Evolutionary conservation across 2,888 invertebrate genomes (phyloP).

Genomic region (Aphrophora alni): DNA sequence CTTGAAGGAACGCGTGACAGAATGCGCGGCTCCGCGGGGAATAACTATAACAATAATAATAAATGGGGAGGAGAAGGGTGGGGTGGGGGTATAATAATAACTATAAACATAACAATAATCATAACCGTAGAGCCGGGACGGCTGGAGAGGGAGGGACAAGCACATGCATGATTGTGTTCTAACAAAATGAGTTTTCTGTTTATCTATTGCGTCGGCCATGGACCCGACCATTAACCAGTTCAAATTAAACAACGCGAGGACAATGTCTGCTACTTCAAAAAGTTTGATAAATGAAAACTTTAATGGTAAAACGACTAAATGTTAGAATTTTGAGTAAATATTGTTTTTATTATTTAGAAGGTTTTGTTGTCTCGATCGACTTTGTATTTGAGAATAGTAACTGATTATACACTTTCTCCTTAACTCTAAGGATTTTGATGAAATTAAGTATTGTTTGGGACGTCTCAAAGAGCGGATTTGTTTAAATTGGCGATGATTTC

Average conservation of each 20-base stretch:
- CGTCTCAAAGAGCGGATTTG: no score
- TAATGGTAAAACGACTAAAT: background rate
- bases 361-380: no score
- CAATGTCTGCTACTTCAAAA: background rate
- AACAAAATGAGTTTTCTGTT: conserved; percentile 1
- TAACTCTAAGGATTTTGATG: no score
- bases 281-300: background rate
- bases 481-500: no score
- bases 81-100: conserved; percentile 46
- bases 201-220: background rate
- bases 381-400: no score
- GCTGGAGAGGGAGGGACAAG: background rate
- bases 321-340: no score
- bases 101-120: conserved; percentile 50
- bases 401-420: no score
- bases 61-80: conserved; percentile 43
- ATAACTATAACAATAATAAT: conserved; percentile 49
- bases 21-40: conserved; percentile 38
- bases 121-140: conserved; percentile 43
- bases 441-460: no score
- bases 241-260: background rate
- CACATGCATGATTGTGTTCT: conserved; percentile 1
- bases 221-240: background rate
- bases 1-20: conserved; percentile 40
- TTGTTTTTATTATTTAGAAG: no score